Percentiles rank a stretch among this genome's conserved stretches.
Evolutionary conservation across 2,888 invertebrate species (phyloP).

Genomic region (Tenthredo mesomela): DNA sequence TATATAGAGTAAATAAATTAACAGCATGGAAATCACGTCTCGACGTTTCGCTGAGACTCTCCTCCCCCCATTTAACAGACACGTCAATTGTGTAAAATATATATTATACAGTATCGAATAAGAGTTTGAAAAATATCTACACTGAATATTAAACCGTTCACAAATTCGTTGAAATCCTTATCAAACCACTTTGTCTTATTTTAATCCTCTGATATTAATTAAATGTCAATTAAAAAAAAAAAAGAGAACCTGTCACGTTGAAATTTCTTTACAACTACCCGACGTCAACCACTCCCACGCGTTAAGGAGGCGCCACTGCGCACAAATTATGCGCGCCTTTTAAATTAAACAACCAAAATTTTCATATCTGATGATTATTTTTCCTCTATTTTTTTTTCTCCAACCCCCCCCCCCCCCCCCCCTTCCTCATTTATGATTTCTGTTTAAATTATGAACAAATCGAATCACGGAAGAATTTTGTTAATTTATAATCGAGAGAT

Average conservation of each 20-base stretch:
- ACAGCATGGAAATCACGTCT: slow-evolving; percentile 20
- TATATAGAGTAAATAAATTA: neutral
- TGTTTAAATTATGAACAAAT: neutral
- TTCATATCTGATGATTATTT: neutral
- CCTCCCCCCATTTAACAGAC: neutral
- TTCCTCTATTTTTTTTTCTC: no score
- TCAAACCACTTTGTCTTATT: neutral
- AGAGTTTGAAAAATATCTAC: neutral
- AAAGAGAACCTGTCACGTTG: slow-evolving; percentile 33
- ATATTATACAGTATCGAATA: neutral
- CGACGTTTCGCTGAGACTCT: neutral
- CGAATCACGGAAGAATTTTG: neutral
- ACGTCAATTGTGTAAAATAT: neutral
- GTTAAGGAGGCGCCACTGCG: slow-evolving; percentile 29
- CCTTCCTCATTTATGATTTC: neutral
- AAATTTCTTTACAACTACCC: neutral
- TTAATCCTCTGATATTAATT: neutral
- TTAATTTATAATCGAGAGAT: neutral
- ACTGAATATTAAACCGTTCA: neutral
- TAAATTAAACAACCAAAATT: neutral
- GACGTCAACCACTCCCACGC: slow-evolving; percentile 47
- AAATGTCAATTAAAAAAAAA: neutral
- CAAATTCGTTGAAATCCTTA: neutral
- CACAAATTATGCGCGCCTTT: slow-evolving; percentile 7
- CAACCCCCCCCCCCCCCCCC: no score